phyloP scores from a whole-genome alignment of 2,113 vertebrate species.

The Sminthopsis crassicaudata region DNA sequence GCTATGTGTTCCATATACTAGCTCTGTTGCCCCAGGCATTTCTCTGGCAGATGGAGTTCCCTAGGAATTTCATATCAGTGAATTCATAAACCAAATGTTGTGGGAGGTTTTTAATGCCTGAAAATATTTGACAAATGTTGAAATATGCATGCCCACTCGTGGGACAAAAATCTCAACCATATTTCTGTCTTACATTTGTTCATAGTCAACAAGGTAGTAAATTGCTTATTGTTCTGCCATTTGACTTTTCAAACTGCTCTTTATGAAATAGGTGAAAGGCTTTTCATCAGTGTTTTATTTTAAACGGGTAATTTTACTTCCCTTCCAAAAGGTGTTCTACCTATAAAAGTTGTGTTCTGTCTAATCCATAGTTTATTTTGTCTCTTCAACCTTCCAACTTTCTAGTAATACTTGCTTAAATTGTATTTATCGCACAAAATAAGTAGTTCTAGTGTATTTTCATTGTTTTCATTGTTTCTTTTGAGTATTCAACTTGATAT shows the following conservation, averaged over 20 bases:
- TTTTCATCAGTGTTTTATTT: not conserved
- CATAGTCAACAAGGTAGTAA: not conserved
- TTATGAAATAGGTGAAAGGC: not conserved
- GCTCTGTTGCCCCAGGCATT: not conserved
- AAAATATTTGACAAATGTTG: not conserved
- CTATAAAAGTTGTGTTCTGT: not conserved
- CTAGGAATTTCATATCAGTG: not conserved
- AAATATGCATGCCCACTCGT: not conserved
- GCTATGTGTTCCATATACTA: not conserved
- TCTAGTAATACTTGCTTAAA: constrained; percentile 18
- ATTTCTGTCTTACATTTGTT: not conserved
- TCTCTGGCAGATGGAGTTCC: not conserved
- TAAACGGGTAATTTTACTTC: not conserved
- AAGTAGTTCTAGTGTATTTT: constrained; percentile 30
- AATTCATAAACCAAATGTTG: not conserved
- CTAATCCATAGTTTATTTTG: not conserved
- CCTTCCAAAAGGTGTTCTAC: constrained; percentile 14
- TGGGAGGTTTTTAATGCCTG: not conserved
- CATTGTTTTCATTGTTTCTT: constrained; percentile 49
- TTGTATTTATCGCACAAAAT: constrained; percentile 33
- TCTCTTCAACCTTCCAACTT: not conserved
- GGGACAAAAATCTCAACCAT: not conserved
- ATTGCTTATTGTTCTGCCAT: not conserved
- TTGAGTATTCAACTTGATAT: constrained; percentile 52
- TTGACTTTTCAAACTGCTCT: not conserved